Percentiles rank a stretch among this genome's conserved stretches.
These are phyloP conservation scores for Nephila pilipes DNA, from an alignment of 1,140 invertebrate species.

Conservation along the genomic window DNA sequence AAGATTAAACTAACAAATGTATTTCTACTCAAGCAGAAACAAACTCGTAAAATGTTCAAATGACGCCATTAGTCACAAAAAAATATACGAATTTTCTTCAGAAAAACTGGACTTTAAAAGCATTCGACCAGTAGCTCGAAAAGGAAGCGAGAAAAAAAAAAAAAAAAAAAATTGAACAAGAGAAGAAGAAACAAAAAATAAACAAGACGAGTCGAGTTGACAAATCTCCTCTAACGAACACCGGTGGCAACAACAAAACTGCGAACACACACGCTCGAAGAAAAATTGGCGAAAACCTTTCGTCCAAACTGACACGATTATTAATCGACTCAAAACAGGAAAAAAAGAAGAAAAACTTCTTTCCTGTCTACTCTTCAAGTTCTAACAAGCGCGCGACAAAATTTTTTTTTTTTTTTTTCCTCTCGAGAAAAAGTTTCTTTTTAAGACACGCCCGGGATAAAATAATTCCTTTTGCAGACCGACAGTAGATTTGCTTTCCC, in stretches of 20 bases:
- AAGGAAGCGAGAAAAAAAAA: not conserved
- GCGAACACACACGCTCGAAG: not conserved
- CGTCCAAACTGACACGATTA: slow-evolving; percentile 43
- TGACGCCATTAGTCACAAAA: too few relatives aligned
- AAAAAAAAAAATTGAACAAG: too few relatives aligned
- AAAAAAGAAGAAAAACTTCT: not conserved
- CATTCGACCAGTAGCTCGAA: too few relatives aligned
- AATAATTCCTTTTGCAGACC: slow-evolving; percentile 38
- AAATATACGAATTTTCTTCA: too few relatives aligned
- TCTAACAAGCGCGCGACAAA: slow-evolving; percentile 54
- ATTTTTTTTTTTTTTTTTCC: slow-evolving; percentile 46
- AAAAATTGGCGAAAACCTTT: slow-evolving; percentile 41
- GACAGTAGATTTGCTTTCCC: slow-evolving; percentile 7
- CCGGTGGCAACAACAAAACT: slow-evolving; percentile 51
- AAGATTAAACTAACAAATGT: too few relatives aligned
- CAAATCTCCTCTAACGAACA: slow-evolving; percentile 57
- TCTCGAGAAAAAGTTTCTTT: slow-evolving; percentile 42
- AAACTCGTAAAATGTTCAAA: too few relatives aligned
- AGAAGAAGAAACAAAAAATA: not conserved
- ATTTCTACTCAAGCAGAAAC: too few relatives aligned
- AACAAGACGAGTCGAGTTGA: not conserved
- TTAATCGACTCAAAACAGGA: slow-evolving; percentile 59
- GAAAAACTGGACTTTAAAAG: too few relatives aligned
- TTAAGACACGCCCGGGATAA: slow-evolving; percentile 12
- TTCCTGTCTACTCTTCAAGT: slow-evolving; percentile 36